Evolutionary conservation across 2,888 invertebrate genomes (phyloP).

Genomic region (Thymelicus sylvestris): DNA sequence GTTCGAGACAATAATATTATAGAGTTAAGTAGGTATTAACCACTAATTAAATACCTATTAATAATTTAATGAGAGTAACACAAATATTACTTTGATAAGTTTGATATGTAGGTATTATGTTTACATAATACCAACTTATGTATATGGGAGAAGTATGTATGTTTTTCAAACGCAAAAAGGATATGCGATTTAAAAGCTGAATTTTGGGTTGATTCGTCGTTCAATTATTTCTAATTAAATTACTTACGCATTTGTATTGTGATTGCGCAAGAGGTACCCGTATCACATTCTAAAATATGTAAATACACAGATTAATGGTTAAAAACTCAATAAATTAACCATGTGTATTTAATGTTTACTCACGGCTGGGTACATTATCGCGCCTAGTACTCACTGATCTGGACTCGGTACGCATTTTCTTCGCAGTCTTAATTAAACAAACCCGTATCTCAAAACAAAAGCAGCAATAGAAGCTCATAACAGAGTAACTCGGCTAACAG

Average conservation of each 20-base stretch:
- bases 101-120: too few species aligned
- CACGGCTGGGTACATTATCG: constrained; percentile 78
- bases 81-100: too few species aligned
- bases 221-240: constrained; percentile 35
- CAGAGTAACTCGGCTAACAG: constrained; percentile 68
- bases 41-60: too few species aligned
- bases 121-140: too few species aligned
- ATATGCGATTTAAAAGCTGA: neutral
- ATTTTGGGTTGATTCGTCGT: neutral
- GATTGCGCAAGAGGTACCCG: constrained; percentile 81
- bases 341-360: constrained; percentile 58
- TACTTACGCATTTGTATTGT: constrained; percentile 83
- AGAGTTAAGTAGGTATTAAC: too few species aligned
- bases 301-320: constrained; percentile 55
- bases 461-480: constrained; percentile 60
- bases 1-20: too few species aligned
- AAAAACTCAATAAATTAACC: constrained; percentile 14
- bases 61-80: too few species aligned
- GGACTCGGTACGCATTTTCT: constrained; percentile 68
- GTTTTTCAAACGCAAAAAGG: too few species aligned
- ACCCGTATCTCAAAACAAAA: constrained; percentile 40
- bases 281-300: constrained; percentile 81
- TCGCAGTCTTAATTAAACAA: constrained; percentile 35
- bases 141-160: too few species aligned
- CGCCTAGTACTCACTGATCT: constrained; percentile 72